These are phyloP conservation scores for Lacanobia oleracea DNA, from an alignment of 2,888 invertebrate species.

Conservation along the genomic window DNA sequence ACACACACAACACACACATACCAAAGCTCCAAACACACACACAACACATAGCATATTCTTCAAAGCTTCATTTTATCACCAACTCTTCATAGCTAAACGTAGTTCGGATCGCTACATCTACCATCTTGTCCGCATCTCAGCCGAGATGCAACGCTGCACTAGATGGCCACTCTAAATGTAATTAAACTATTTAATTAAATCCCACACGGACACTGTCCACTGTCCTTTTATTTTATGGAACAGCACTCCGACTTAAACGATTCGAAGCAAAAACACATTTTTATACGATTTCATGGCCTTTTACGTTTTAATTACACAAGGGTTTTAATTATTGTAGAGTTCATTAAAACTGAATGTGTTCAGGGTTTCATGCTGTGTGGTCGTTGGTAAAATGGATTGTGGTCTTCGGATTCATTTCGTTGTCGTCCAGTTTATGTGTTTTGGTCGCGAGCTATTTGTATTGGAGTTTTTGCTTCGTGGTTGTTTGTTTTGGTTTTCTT, in stretches of 20 bases:
- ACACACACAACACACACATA: no score
- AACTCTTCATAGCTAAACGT: neutral
- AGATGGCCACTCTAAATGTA: slow-evolving; percentile 70
- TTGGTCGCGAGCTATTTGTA: slow-evolving; percentile 11
- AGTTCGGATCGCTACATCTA: slow-evolving; percentile 36
- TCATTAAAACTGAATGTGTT: slow-evolving; percentile 38
- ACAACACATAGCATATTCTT: no score
- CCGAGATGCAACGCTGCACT: slow-evolving; percentile 34
- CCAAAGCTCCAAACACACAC: no score
- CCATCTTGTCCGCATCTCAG: slow-evolving; percentile 34
- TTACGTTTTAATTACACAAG: slow-evolving; percentile 32
- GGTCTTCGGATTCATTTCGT: slow-evolving; percentile 33
- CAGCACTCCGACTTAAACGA: slow-evolving; percentile 52
- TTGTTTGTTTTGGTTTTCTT: no score
- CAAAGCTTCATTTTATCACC: no score
- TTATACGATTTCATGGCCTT: slow-evolving; percentile 37
- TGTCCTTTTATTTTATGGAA: slow-evolving; percentile 42
- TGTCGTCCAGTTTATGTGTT: slow-evolving; percentile 14
- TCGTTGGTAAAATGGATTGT: slow-evolving; percentile 35
- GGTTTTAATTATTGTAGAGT: slow-evolving; percentile 47
- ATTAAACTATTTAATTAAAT: slow-evolving; percentile 79
- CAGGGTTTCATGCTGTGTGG: slow-evolving; percentile 32
- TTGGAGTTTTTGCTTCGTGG: no score
- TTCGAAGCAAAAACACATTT: slow-evolving; percentile 56
- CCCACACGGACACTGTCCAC: slow-evolving; percentile 56